These are phyloP conservation scores for Blastobasis adustella DNA, from an alignment of 2,888 invertebrate genomes.

Conservation along the genomic window DNA sequence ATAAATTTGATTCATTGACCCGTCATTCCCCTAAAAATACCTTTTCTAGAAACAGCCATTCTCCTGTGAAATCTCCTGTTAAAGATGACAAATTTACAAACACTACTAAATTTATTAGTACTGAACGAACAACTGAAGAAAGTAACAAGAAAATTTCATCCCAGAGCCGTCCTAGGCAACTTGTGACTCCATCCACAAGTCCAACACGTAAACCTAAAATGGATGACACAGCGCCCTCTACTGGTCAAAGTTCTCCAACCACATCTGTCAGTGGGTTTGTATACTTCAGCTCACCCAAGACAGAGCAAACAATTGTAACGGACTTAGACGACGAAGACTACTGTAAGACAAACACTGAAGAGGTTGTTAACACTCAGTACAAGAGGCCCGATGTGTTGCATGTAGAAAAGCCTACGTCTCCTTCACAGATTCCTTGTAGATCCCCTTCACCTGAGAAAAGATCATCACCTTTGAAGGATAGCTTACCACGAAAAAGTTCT, in stretches of 20 bases:
- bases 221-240: slow-evolving; percentile 47
- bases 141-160: slow-evolving; percentile 29
- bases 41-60: slow-evolving; percentile 29
- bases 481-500: slow-evolving; percentile 60
- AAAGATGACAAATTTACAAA: slow-evolving; percentile 38
- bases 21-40: slow-evolving; percentile 28
- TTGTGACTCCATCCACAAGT: slow-evolving; percentile 66
- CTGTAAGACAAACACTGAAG: slow-evolving; percentile 23
- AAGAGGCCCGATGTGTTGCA: slow-evolving; percentile 31
- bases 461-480: slow-evolving; percentile 38
- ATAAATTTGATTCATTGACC: slow-evolving; percentile 23
- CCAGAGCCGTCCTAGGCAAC: slow-evolving; percentile 49
- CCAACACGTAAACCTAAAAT: slow-evolving; percentile 58
- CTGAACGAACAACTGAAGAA: slow-evolving; percentile 44
- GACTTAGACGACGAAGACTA: slow-evolving; percentile 48
- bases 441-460: slow-evolving; percentile 57
- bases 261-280: slow-evolving; percentile 73
- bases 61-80: slow-evolving; percentile 34
- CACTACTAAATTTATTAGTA: slow-evolving; percentile 44
- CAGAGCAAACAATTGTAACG: slow-evolving; percentile 41
- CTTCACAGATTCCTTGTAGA: slow-evolving; percentile 57
- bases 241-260: slow-evolving; percentile 70
- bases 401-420: slow-evolving; percentile 38
- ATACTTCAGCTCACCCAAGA: slow-evolving; percentile 49
- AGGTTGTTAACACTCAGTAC: slow-evolving; percentile 17